These are phyloP conservation scores for Syritta pipiens DNA, from an alignment of 2,888 invertebrate species.

Conservation along the genomic window DNA sequence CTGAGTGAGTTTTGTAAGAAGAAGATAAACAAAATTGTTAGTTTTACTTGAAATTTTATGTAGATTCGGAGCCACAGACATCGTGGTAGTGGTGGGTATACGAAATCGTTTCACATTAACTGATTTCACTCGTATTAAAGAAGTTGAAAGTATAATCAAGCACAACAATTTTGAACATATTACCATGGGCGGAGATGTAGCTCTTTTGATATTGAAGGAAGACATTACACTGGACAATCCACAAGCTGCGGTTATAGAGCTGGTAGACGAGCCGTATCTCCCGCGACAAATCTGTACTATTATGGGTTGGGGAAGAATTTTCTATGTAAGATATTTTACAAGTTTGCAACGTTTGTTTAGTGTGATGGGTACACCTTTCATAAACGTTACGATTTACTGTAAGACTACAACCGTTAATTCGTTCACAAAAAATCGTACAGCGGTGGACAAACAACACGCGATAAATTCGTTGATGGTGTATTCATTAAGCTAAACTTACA, in stretches of 20 bases:
- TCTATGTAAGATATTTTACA: constrained; percentile 6
- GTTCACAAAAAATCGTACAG: no score
- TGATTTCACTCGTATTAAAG: background rate
- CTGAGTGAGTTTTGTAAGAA: background rate
- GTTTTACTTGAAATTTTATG: background rate
- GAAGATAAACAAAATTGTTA: no score
- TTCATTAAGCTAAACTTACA: background rate
- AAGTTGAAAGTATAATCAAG: background rate
- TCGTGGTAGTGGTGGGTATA: constrained; percentile 21
- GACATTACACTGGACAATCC: constrained; percentile 5
- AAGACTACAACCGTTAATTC: no score
- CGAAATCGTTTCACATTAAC: constrained; percentile 10
- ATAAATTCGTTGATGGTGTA: background rate
- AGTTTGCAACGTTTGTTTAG: no score
- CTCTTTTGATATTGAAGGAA: constrained; percentile 10
- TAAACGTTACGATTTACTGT: background rate
- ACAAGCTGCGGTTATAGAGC: background rate
- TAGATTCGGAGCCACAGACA: constrained; percentile 1
- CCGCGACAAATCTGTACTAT: background rate
- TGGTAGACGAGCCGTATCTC: background rate
- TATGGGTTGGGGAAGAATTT: constrained; percentile 43
- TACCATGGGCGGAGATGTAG: constrained; percentile 17
- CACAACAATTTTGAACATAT: background rate
- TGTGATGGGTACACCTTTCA: background rate
- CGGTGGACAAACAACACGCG: background rate